Base-by-base conservation (phyloP, 2,113 vertebrate genomes). In the Pterophyllum scalare region DNA sequence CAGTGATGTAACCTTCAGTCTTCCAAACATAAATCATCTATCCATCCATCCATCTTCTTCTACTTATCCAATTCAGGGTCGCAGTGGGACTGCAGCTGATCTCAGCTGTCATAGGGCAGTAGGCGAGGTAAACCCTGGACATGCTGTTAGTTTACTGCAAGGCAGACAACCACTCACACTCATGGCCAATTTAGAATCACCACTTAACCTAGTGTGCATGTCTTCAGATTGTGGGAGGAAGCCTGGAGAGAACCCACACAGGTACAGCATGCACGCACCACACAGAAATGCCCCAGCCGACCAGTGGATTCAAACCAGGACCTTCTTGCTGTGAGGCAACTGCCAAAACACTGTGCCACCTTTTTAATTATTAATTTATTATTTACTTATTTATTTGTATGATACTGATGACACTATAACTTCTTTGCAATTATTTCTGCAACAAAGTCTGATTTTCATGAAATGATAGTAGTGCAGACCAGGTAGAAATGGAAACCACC, bases 191-290 rank as follows among this genome's bases (percentile, higher is more conserved):
- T 52, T 72, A 31, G 65, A 72, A 52, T 72, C 43, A 52, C 17
- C 65, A 72, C 24, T 72, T 72, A 72, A 72, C 65, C 65, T 72
- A 52, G 15, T 43, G 13, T 52, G 43, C 15, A 52, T 72, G 65
- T 72, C 65, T 67, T 67, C 17, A 8, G 64, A 46, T 40, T 46
- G 62, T 65, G 17, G 40, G 24, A 49, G 64, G 40, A 70, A 70
- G 64, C 65, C 65, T 52, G 65, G 20, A 70, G 24, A 70, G 64
- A 70, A 49, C 22, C 24, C 9, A 0, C 28, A 24, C 46, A 49
- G 22, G 15, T 22, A 40, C 26, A 49, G 43, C 65, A 49, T 26
- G 43, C 24, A 70, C 10, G 26, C 24, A 12, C 65, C 65, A 49
- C 28, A 70, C 65, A 70, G 43, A 13, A 28, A 70, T 24, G 24